These are phyloP conservation scores for Charaxes varanes DNA, from an alignment of 1,140 invertebrate species.

Conservation along the genomic window DNA sequence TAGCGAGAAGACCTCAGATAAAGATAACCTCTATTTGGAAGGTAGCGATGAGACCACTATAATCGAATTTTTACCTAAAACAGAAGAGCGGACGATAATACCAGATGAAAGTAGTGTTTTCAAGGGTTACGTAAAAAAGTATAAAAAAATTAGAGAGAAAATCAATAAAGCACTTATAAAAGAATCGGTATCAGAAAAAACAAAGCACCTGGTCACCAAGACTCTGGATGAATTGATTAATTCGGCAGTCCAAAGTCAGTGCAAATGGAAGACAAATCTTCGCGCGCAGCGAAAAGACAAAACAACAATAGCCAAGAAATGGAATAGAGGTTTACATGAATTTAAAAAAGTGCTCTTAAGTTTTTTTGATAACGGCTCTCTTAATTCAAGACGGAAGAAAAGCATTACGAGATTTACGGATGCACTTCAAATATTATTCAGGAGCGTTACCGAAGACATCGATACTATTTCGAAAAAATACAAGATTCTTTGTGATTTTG, in stretches of 20 bases:
- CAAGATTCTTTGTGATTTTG: slow-evolving; percentile 31
- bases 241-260: slow-evolving; percentile 30
- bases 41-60: slow-evolving; percentile 41
- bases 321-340: slow-evolving; percentile 17
- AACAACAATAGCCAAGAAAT: slow-evolving; percentile 10
- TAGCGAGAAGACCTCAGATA: slow-evolving; percentile 15
- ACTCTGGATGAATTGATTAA: slow-evolving; percentile 43
- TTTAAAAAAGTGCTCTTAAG: slow-evolving; percentile 13
- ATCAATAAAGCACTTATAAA: slow-evolving; percentile 34
- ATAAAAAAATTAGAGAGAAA: slow-evolving; percentile 33
- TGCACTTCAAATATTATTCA: slow-evolving; percentile 32
- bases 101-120: slow-evolving; percentile 15
- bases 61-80: slow-evolving; percentile 34
- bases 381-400: slow-evolving; percentile 4
- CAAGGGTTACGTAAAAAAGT: slow-evolving; percentile 31
- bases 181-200: slow-evolving; percentile 35
- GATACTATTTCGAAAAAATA: slow-evolving; percentile 24
- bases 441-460: slow-evolving; percentile 24
- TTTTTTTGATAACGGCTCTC: neutral
- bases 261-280: slow-evolving; percentile 29
- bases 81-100: slow-evolving; percentile 6
- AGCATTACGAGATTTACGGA: slow-evolving; percentile 16
- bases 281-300: slow-evolving; percentile 7
- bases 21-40: slow-evolving; percentile 25
- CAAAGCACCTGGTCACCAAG: slow-evolving; percentile 30